A percentile compares a stretch with the other conserved stretches of the same genome.
Evolutionary conservation across 2,113 vertebrate genomes (phyloP).

Genomic region (Phyllopteryx taeniolatus): DNA sequence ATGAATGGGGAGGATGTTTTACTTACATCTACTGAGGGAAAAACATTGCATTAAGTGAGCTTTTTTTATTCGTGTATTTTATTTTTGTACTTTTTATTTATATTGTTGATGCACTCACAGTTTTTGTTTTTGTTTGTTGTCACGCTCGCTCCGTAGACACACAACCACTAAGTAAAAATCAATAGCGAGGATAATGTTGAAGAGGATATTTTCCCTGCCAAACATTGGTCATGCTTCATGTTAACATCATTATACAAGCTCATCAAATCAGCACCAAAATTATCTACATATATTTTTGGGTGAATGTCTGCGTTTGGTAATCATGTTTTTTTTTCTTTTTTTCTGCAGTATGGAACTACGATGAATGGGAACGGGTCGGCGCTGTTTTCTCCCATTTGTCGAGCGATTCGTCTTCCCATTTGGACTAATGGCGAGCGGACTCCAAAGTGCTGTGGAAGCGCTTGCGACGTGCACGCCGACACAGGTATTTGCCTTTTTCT

Average conservation of each 20-base stretch:
- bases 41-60: too few species aligned
- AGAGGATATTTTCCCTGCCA: slow-evolving; percentile 10
- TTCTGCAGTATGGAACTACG: slow-evolving; percentile 11
- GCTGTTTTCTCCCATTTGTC: slow-evolving; percentile 14
- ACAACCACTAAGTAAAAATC: slow-evolving; percentile 29
- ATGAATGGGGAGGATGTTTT: not conserved
- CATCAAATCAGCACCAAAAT: not conserved
- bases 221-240: slow-evolving; percentile 15
- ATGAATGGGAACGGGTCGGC: slow-evolving; percentile 13
- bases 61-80: too few species aligned
- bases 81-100: too few species aligned
- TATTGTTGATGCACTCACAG: too few species aligned
- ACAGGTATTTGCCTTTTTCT: not conserved
- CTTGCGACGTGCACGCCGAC: too few species aligned
- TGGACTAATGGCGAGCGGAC: slow-evolving; percentile 33
- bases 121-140: too few species aligned
- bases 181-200: slow-evolving; percentile 3
- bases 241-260: slow-evolving; percentile 13
- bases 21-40: not conserved
- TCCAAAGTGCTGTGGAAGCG: slow-evolving; percentile 7
- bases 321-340: not conserved
- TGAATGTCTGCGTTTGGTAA: not conserved
- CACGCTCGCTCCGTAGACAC: too few species aligned
- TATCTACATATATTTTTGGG: not conserved
- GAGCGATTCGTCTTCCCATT: slow-evolving; percentile 34